Conservation (phyloP, 1,140 invertebrate species). For the Sitophilus oryzae region DNA sequence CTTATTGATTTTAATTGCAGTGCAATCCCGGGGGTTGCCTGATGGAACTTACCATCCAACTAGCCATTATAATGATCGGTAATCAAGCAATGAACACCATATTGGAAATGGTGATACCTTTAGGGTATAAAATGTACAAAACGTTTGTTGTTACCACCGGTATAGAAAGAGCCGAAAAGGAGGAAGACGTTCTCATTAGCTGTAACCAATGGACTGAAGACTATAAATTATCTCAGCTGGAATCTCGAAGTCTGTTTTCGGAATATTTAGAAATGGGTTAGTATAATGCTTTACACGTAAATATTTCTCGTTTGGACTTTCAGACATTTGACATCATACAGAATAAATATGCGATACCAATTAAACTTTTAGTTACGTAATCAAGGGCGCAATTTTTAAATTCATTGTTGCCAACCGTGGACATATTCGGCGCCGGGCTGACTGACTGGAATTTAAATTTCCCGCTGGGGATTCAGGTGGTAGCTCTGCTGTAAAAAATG, state of each 20-base stretch:
- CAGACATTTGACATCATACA: no score
- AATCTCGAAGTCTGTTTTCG: conserved; percentile 62
- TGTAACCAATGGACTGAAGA: conserved; percentile 72
- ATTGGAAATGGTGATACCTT: conserved; percentile 66
- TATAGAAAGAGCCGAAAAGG: conserved; percentile 28
- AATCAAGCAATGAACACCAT: conserved; percentile 77
- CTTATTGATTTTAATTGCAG: conserved; percentile 40
- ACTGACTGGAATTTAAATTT: no score
- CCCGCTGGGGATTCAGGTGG: no score
- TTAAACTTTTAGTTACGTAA: no score
- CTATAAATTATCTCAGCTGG: conserved; percentile 64
- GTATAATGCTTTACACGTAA: conserved; percentile 1
- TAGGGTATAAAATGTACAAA: conserved; percentile 47
- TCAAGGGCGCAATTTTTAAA: no score
- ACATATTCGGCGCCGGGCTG: no score
- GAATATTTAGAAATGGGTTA: conserved; percentile 87
- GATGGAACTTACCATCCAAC: conserved; percentile 75
- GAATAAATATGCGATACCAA: no score
- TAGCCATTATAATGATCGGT: conserved; percentile 81
- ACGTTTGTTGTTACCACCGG: conserved; percentile 34
- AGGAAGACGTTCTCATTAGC: conserved; percentile 33
- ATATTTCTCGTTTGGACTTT: neutral
- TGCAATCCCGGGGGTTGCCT: conserved; percentile 77
- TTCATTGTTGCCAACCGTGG: no score
- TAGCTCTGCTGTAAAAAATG: no score